Conservation (phyloP, 2,888 invertebrate species). For the Lutraria lutraria region DNA sequence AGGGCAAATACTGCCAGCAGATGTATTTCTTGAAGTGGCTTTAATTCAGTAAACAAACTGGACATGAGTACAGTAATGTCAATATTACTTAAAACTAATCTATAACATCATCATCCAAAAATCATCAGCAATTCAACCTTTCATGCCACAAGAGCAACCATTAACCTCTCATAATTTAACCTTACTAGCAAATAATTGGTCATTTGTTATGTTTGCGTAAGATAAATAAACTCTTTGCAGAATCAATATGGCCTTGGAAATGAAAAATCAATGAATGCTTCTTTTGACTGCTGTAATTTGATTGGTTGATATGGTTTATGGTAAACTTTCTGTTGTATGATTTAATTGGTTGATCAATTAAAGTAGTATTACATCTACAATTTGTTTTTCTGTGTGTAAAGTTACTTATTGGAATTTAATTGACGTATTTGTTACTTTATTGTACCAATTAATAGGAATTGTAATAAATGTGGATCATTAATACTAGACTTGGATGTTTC, state of each 20-base stretch:
- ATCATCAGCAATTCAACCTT: too few species aligned
- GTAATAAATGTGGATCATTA: background rate
- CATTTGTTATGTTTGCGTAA: background rate
- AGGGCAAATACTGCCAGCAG: background rate
- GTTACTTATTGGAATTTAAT: background rate
- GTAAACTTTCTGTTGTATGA: background rate
- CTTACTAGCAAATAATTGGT: constrained; percentile 18
- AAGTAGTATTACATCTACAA: background rate
- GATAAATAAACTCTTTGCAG: constrained; percentile 10
- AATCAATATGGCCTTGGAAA: background rate
- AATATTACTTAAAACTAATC: background rate
- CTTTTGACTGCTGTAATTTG: background rate
- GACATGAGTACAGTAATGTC: background rate
- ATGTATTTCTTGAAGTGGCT: background rate
- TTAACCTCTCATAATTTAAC: background rate
- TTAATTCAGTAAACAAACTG: background rate
- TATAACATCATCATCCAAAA: background rate
- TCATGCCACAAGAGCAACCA: too few species aligned
- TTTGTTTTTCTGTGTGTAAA: background rate
- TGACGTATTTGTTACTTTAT: background rate
- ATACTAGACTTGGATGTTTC: background rate
- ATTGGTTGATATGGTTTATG: background rate
- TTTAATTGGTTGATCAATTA: constrained; percentile 19
- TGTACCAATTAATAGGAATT: background rate
- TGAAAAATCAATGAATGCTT: background rate